A percentile compares a stretch with the other conserved stretches of the same genome.
phyloP scores from a whole-genome alignment of 2,888 invertebrate genomes.

The Abscondita cerata region DNA sequence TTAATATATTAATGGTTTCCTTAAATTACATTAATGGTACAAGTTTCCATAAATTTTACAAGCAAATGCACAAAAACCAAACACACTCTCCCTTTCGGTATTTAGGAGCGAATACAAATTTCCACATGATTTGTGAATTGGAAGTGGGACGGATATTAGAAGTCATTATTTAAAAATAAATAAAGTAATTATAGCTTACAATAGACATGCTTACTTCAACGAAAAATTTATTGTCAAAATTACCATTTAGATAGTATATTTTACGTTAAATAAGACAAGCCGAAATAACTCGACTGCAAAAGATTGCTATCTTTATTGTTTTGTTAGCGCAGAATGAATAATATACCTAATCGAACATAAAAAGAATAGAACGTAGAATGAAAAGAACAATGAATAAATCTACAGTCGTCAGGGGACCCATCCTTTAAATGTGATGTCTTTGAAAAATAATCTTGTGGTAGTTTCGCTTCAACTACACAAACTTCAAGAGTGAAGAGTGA shows the following conservation, averaged over 20 bases:
- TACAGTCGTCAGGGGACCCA: slow-evolving; percentile 11
- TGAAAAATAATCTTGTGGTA: slow-evolving; percentile 26
- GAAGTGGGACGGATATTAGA: too few relatives aligned
- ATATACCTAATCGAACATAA: slow-evolving; percentile 15
- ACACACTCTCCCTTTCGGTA: too few relatives aligned
- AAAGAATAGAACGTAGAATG: slow-evolving; percentile 3
- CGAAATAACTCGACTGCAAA: slow-evolving; percentile 13
- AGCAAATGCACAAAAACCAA: too few relatives aligned
- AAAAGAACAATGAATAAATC: slow-evolving; percentile 23
- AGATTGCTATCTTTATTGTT: slow-evolving; percentile 12
- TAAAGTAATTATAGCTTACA: slow-evolving; percentile 5
- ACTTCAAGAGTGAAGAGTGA: slow-evolving; percentile 33
- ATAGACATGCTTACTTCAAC: slow-evolving; percentile 7
- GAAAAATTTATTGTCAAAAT: slow-evolving; percentile 5
- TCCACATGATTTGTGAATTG: too few relatives aligned
- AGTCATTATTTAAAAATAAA: slow-evolving; percentile 2
- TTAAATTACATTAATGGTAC: too few relatives aligned
- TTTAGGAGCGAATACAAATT: too few relatives aligned
- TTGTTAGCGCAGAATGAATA: slow-evolving; percentile 12
- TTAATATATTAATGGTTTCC: too few relatives aligned
- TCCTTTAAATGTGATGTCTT: slow-evolving; percentile 19
- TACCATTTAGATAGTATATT: slow-evolving; percentile 8
- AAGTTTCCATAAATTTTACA: too few relatives aligned
- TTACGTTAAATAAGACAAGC: slow-evolving; percentile 9
- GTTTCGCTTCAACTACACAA: slow-evolving; percentile 19